A percentile compares a stretch with the other conserved stretches of the same genome.
Evolutionary conservation across 1,140 invertebrate genomes (phyloP).

Genomic region (Limonius californicus): DNA sequence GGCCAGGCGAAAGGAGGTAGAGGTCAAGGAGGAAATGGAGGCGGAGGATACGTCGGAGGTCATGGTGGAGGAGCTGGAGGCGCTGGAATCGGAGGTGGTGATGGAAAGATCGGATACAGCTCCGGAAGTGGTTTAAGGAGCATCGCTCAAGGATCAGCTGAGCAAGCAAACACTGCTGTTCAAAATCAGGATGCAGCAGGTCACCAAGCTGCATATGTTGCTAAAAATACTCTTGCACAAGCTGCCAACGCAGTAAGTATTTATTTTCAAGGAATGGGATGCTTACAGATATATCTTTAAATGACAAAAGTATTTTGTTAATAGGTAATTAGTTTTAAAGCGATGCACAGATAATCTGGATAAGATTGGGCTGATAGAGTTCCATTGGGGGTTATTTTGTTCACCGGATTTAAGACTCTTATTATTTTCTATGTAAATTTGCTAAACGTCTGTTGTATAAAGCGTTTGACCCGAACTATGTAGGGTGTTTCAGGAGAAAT

Average conservation of each 20-base stretch:
- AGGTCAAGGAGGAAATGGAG: conserved; percentile 49
- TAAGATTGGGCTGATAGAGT: too few species aligned
- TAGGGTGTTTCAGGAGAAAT: too few species aligned
- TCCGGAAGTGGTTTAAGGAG: conserved; percentile 46
- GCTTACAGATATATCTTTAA: too few species aligned
- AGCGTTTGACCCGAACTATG: too few species aligned
- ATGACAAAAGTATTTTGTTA: too few species aligned
- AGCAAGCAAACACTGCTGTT: conserved; percentile 64
- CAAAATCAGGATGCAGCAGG: conserved; percentile 62
- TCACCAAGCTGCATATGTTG: conserved; percentile 64
- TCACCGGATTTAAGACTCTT: too few species aligned
- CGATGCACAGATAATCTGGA: too few species aligned
- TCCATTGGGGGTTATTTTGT: too few species aligned
- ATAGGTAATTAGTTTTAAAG: too few species aligned
- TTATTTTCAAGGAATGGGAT: background rate
- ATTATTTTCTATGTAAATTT: too few species aligned
- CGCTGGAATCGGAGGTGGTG: background rate
- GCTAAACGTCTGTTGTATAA: too few species aligned
- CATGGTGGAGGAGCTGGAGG: background rate
- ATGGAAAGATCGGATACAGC: conserved; percentile 38
- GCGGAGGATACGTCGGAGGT: background rate
- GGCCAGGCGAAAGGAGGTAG: conserved; percentile 61
- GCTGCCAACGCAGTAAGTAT: conserved; percentile 58
- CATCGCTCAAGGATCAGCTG: conserved; percentile 65
- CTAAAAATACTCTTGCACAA: conserved; percentile 67